Percentiles rank a stretch among this genome's conserved stretches.
Conservation (phyloP, 2,888 invertebrate species). For the Seira ritae region DNA sequence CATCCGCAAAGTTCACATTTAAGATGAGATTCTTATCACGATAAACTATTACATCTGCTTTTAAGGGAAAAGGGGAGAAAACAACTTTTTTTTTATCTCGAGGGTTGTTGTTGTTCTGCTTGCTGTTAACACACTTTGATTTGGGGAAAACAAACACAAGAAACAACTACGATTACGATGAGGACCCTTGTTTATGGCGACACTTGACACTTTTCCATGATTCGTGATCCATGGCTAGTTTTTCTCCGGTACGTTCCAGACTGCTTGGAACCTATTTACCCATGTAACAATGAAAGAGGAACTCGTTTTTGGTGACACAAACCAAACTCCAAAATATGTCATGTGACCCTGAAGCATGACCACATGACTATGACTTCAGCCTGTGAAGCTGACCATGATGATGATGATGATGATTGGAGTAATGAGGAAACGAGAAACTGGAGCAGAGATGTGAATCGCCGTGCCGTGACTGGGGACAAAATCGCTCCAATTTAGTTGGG, state of each 20-base stretch:
- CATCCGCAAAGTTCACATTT: constrained; percentile 62
- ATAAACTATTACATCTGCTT: not conserved
- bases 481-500: constrained; percentile 22
- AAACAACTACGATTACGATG: not conserved
- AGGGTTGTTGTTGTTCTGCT: not conserved
- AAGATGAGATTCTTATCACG: constrained; percentile 62
- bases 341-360: not conserved
- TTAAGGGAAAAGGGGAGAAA: not conserved
- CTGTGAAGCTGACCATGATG: constrained; percentile 38
- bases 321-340: no score
- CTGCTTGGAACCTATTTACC: constrained; percentile 46
- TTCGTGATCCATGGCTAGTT: constrained; percentile 16
- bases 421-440: constrained; percentile 9
- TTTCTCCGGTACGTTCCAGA: constrained; percentile 30
- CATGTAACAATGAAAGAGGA: no score
- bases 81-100: no score
- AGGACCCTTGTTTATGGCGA: constrained; percentile 48
- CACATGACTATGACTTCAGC: not conserved
- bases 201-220: constrained; percentile 60
- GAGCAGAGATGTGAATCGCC: not conserved
- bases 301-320: not conserved
- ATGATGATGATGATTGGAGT: constrained; percentile 19
- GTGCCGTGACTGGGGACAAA: not conserved
- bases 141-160: constrained; percentile 5
- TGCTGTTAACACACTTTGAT: not conserved